Percentiles rank a stretch among this genome's conserved stretches.
Evolutionary conservation across 2,113 vertebrate genomes (phyloP).

Genomic region (Coturnix japonica): DNA sequence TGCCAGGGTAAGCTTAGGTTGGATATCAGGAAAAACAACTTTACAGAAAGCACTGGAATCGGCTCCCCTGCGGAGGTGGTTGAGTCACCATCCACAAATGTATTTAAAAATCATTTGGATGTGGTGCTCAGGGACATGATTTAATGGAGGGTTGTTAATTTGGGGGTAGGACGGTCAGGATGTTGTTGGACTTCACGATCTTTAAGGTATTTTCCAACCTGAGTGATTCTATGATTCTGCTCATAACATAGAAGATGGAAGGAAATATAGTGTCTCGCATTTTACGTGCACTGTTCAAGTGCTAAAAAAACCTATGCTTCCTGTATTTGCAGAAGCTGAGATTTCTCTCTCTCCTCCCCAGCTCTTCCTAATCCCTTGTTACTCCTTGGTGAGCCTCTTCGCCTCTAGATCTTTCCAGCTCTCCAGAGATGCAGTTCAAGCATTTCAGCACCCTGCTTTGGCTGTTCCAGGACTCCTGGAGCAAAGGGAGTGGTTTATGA

Average conservation of each 20-base stretch:
- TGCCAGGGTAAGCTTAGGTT: no score
- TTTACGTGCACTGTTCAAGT: neutral
- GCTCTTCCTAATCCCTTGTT: neutral
- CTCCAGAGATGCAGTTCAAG: neutral
- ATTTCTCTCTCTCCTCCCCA: neutral
- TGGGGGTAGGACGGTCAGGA: no score
- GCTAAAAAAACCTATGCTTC: neutral
- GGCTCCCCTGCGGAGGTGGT: no score
- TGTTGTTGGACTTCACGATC: no score
- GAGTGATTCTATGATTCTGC: neutral
- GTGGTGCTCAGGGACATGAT: no score
- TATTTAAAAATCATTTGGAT: no score
- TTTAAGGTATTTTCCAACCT: no score
- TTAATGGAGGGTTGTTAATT: no score
- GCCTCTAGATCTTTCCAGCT: neutral
- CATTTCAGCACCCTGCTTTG: neutral
- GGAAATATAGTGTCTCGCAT: accelerated
- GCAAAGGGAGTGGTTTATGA: neutral
- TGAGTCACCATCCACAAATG: no score
- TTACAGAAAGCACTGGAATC: no score
- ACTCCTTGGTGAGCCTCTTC: neutral
- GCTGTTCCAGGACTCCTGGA: neutral
- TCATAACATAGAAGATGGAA: neutral
- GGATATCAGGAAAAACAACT: no score
- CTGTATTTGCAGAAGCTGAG: neutral